Percentiles rank a stretch among this genome's conserved stretches.
Evolutionary conservation across 1,140 invertebrate genomes (phyloP).

Genomic region (Laupala kohalensis): DNA sequence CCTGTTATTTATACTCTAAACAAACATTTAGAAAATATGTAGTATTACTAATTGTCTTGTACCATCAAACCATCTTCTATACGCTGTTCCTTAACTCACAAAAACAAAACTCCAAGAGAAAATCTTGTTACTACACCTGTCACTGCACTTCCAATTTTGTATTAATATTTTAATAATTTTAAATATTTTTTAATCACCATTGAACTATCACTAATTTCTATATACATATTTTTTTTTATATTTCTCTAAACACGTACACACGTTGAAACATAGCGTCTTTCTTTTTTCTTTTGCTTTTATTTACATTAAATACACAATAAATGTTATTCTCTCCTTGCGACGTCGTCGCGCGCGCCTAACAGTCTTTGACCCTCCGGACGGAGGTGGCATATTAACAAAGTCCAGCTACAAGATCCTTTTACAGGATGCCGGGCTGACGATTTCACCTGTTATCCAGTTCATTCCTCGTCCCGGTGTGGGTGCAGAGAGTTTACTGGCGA

Average conservation of each 20-base stretch:
- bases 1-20: neutral
- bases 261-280: too few species aligned
- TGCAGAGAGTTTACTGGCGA: neutral
- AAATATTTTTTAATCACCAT: neutral
- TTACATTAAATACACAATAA: too few species aligned
- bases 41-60: neutral
- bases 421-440: too few species aligned
- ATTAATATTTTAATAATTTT: neutral
- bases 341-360: neutral
- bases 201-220: neutral
- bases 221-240: too few species aligned
- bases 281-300: neutral
- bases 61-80: too few species aligned
- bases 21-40: neutral
- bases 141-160: neutral
- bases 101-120: neutral
- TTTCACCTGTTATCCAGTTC: too few species aligned
- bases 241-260: too few species aligned
- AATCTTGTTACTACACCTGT: neutral
- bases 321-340: neutral
- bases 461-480: neutral
- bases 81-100: too few species aligned
- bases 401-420: neutral
- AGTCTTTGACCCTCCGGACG: neutral
- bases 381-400: neutral